These are phyloP conservation scores for Dyspetes luteomarginatus DNA, from an alignment of 2,888 invertebrate species.

Conservation along the genomic window DNA sequence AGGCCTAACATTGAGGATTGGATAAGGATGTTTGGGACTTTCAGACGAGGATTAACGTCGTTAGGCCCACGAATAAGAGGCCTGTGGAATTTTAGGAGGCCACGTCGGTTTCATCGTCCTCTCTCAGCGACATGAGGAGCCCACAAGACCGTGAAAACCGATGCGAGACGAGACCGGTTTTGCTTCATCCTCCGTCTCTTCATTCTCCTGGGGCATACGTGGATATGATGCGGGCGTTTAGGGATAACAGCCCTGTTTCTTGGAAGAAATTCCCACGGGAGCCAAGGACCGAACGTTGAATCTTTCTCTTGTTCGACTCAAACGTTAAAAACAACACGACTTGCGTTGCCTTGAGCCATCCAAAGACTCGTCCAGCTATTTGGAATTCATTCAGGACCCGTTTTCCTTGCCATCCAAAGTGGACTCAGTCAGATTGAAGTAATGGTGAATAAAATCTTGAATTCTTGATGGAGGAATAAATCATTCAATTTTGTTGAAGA, in stretches of 20 bases:
- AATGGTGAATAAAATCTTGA: too few species aligned
- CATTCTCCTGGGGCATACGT: slow-evolving; percentile 55
- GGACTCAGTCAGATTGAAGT: too few species aligned
- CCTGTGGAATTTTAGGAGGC: slow-evolving; percentile 59
- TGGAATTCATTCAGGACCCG: slow-evolving; percentile 5
- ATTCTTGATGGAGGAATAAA: too few species aligned
- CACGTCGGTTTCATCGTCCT: slow-evolving; percentile 41
- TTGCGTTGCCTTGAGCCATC: too few species aligned
- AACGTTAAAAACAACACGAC: slow-evolving; percentile 19
- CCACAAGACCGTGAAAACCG: slow-evolving; percentile 66
- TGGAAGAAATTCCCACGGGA: slow-evolving; percentile 67
- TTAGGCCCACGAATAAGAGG: neutral
- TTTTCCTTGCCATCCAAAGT: neutral
- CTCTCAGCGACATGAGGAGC: slow-evolving; percentile 50
- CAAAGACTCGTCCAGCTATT: slow-evolving; percentile 18
- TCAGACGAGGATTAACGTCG: slow-evolving; percentile 41
- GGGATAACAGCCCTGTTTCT: slow-evolving; percentile 62
- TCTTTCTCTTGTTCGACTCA: slow-evolving; percentile 13
- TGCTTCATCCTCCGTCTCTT: slow-evolving; percentile 48
- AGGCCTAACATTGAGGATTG: slow-evolving; percentile 16
- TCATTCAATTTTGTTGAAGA: too few species aligned
- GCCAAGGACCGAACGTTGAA: slow-evolving; percentile 58
- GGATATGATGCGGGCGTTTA: slow-evolving; percentile 66
- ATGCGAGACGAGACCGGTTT: slow-evolving; percentile 56
- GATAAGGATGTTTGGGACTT: slow-evolving; percentile 50